phyloP scores from a whole-genome alignment of 1,140 invertebrate species.

The Cheumatopsyche charites region DNA sequence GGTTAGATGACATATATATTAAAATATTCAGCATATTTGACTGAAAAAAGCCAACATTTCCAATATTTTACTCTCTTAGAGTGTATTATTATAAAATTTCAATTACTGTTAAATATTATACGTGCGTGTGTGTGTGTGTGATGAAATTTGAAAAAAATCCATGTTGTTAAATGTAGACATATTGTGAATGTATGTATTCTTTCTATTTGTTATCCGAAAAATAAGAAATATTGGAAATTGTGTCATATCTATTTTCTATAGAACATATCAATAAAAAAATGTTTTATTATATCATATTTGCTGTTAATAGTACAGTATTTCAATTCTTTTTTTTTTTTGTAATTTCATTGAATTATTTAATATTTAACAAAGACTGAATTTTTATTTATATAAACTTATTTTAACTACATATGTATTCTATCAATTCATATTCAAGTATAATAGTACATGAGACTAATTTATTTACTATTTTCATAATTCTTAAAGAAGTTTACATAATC shows the following conservation, averaged over 20 bases:
- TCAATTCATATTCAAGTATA: too few species aligned
- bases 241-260: slow-evolving; percentile 4
- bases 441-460: too few species aligned
- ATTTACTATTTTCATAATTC: too few species aligned
- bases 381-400: too few species aligned
- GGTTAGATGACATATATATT: neutral
- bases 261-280: slow-evolving; percentile 6
- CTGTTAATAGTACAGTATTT: too few species aligned
- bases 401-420: too few species aligned
- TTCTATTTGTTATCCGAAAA: neutral
- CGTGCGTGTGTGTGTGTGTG: too few species aligned
- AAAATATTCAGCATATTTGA: neutral
- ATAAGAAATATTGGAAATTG: neutral
- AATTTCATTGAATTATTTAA: neutral
- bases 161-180: slow-evolving; percentile 3
- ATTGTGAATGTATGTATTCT: neutral
- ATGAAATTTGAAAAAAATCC: neutral
- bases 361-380: too few species aligned
- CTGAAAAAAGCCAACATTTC: slow-evolving; percentile 1
- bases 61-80: too few species aligned
- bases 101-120: slow-evolving; percentile 9
- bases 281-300: too few species aligned
- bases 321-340: neutral
- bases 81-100: too few species aligned
- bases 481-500: too few species aligned